A percentile compares a stretch with the other conserved stretches of the same genome.
These are phyloP conservation scores for Scaptomyza caliginosa DNA, from an alignment of 2,888 invertebrate genomes.

Conservation along the genomic window DNA sequence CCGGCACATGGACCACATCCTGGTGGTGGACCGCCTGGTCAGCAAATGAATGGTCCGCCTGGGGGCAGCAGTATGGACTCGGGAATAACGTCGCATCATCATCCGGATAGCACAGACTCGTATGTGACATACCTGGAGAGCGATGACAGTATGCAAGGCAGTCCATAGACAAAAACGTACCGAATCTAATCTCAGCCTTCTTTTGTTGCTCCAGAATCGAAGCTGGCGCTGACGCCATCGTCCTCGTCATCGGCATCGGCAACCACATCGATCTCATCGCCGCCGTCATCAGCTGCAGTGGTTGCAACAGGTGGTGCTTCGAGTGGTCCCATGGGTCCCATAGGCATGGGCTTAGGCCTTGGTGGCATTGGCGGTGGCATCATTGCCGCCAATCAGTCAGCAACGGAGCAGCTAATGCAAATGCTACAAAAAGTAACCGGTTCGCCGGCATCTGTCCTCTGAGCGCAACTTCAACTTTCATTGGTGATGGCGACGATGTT, in stretches of 20 bases:
- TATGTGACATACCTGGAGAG: conserved; percentile 97
- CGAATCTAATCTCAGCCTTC: conserved; percentile 84
- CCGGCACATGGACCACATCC: conserved; percentile 85
- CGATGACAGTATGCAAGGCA: conserved; percentile 91
- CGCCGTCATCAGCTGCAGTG: conserved; percentile 66
- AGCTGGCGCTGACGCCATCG: conserved; percentile 82
- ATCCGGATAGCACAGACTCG: conserved; percentile 92
- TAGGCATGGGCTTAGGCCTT: conserved; percentile 44
- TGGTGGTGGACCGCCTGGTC: conserved; percentile 83
- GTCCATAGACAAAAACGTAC: conserved; percentile 86
- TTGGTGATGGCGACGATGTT: conserved; percentile 33
- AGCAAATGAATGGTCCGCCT: conserved; percentile 86
- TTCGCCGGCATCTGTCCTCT: conserved; percentile 64
- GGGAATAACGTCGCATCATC: conserved; percentile 86
- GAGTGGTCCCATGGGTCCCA: neutral
- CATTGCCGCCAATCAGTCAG: conserved; percentile 70
- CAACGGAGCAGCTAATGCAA: conserved; percentile 83
- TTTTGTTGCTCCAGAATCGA: conserved; percentile 84
- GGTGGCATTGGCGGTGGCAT: conserved; percentile 31
- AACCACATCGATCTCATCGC: conserved; percentile 79
- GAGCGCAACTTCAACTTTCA: conserved; percentile 55
- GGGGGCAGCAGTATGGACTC: conserved; percentile 84
- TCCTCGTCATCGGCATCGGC: conserved; percentile 77
- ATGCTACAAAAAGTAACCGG: conserved; percentile 83
- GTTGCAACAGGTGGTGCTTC: conserved; percentile 2